A percentile compares a stretch with the other conserved stretches of the same genome.
Evolutionary conservation across 2,113 vertebrate genomes (phyloP).

Genomic region (Silurus asotus): DNA sequence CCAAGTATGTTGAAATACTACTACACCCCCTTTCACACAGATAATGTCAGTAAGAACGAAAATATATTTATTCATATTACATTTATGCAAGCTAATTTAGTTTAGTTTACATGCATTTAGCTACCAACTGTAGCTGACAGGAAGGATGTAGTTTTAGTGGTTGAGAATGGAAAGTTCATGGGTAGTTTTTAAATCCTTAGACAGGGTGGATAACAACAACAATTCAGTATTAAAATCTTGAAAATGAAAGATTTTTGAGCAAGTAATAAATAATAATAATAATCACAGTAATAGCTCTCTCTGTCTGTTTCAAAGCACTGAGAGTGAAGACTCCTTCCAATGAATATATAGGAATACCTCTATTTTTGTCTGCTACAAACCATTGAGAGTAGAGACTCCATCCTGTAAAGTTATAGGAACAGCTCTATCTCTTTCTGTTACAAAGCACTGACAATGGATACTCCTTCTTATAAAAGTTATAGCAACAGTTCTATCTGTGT

Average conservation of each 20-base stretch:
- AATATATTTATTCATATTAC: not conserved
- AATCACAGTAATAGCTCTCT: too few species aligned
- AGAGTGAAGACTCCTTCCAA: too few species aligned
- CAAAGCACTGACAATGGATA: too few species aligned
- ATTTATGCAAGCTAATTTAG: not conserved
- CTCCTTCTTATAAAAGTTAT: too few species aligned
- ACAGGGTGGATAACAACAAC: not conserved
- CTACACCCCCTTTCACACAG: not conserved
- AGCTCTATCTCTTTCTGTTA: too few species aligned
- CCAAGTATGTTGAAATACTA: conserved; percentile 77
- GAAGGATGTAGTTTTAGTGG: not conserved
- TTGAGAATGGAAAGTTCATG: not conserved
- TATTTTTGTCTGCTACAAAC: too few species aligned
- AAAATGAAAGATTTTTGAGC: not conserved
- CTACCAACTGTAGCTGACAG: not conserved
- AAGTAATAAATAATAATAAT: not conserved
- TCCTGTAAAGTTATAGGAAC: too few species aligned
- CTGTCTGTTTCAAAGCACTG: too few species aligned
- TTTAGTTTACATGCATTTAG: not conserved
- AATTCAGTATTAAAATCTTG: not conserved
- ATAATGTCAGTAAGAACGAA: not conserved
- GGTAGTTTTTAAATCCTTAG: not conserved
- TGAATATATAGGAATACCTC: too few species aligned
- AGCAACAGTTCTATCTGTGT: too few species aligned
- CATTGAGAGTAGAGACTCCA: too few species aligned